Evolutionary conservation across 2,113 vertebrate species (phyloP), one percentile per base, ranked within the genome.

Genomic region (Harpagus bidentatus): DNA sequence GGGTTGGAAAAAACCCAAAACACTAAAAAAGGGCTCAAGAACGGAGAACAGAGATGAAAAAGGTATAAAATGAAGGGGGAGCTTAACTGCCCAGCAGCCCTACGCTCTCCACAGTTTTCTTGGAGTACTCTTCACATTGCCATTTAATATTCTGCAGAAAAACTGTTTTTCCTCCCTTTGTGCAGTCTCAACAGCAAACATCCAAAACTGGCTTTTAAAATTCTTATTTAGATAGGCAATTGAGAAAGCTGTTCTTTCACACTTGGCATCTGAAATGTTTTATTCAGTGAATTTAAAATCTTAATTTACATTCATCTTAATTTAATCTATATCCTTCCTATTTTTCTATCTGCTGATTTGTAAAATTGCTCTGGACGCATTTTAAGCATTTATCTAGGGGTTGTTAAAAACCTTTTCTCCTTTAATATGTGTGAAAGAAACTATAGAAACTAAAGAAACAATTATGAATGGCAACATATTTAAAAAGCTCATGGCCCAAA

Each of bases 131-230:
- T 56, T 66, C 47, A 86, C 11, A 36, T 2, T 70, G 34, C 28
- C 29, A 76, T 82, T 87, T 59, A 63, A 47, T 13, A 67, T 55
- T 52, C 36, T 69, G 28, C 32, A 90, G 31, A 86, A 86, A 52
- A 71, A 19, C 2, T 9, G 13, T 2, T 61, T 45, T 11, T 8
- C 5, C 4, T 8, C 5, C 6, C 9, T 19, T 34, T 23, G 40
- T 38, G 23, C 29, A 32, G 16, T 71, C 22, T 65, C 28, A 65
- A 79, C 15, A 83, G 59, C 48, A 83, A 47, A 62, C 42, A 74
- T 11, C 15, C 34, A 34, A 79, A 92, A 22, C 7, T n/a, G 38
- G 9, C 17, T 91, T 84, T 84, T 53, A 31, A 53, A 91, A 66
- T 70, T 52, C 48, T 58, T 86, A 66, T 61, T 82, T 62, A 81